phyloP scores from a whole-genome alignment of 2,888 invertebrate species.

The Bembecia ichneumoniformis region DNA sequence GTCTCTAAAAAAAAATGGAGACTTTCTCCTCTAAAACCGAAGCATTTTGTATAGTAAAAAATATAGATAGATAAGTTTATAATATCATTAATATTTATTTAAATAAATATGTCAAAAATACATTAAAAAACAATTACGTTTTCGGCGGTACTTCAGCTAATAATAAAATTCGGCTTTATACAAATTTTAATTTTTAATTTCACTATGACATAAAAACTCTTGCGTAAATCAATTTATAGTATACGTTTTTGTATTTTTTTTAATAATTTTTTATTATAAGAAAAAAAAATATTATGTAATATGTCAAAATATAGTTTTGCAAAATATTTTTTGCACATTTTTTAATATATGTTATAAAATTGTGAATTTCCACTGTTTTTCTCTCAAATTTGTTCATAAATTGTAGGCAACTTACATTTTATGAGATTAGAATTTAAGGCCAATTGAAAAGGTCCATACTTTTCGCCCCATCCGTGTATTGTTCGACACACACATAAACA shows the following conservation, averaged over 20 bases:
- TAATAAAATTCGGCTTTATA: too few relatives aligned
- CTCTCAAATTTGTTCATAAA: background rate
- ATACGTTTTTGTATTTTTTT: background rate
- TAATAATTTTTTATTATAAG: background rate
- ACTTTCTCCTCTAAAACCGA: too few relatives aligned
- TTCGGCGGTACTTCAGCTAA: too few relatives aligned
- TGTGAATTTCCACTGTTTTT: background rate
- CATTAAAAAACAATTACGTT: too few relatives aligned
- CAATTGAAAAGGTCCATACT: slow-evolving; percentile 50
- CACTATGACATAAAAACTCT: too few relatives aligned
- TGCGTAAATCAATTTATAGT: too few relatives aligned
- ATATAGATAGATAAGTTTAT: too few relatives aligned
- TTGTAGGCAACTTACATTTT: slow-evolving; percentile 44
- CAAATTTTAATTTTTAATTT: too few relatives aligned
- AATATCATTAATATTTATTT: too few relatives aligned
- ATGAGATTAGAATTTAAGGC: slow-evolving; percentile 40
- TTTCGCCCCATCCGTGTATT: slow-evolving; percentile 33
- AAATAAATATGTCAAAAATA: too few relatives aligned
- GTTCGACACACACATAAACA: background rate
- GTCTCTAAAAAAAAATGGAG: too few relatives aligned
- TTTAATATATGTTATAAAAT: background rate
- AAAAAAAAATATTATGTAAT: background rate
- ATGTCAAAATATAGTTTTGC: background rate
- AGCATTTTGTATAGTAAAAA: too few relatives aligned
- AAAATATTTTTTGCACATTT: background rate